These are phyloP conservation scores for Rhynchotus rufescens DNA, from an alignment of 2,797 vertebrate genomes.

Conservation along the genomic window DNA sequence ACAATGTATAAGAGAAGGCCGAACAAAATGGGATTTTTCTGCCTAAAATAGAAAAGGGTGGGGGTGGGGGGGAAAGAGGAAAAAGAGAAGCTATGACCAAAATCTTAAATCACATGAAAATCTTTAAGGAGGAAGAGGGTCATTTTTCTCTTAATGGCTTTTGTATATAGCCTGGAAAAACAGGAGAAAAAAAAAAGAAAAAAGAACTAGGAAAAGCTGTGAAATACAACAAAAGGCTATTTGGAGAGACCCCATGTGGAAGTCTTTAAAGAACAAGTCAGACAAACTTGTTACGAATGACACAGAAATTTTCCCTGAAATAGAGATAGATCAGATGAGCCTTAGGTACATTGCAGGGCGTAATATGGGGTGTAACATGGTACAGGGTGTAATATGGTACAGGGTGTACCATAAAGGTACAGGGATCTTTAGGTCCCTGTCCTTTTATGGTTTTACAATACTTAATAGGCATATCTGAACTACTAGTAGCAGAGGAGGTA, in stretches of 20 bases:
- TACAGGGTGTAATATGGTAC: too few species aligned
- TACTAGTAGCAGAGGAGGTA: background rate
- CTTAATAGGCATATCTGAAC: background rate
- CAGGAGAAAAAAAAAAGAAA: background rate
- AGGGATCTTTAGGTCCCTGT: background rate
- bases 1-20: fast-evolving
- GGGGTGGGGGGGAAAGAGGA: background rate
- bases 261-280: background rate
- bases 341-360: background rate
- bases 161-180: background rate
- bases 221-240: background rate
- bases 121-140: background rate
- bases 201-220: background rate
- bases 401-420: too few species aligned
- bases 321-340: background rate
- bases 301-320: too few species aligned
- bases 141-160: background rate
- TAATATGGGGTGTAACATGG: too few species aligned
- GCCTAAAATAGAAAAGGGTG: background rate
- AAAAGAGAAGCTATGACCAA: background rate
- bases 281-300: background rate
- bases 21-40: background rate
- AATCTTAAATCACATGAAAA: background rate
- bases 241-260: background rate
- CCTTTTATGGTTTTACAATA: background rate